These are phyloP conservation scores for Drosophila kepulauana DNA, from an alignment of 1,140 invertebrate genomes.

Conservation along the genomic window DNA sequence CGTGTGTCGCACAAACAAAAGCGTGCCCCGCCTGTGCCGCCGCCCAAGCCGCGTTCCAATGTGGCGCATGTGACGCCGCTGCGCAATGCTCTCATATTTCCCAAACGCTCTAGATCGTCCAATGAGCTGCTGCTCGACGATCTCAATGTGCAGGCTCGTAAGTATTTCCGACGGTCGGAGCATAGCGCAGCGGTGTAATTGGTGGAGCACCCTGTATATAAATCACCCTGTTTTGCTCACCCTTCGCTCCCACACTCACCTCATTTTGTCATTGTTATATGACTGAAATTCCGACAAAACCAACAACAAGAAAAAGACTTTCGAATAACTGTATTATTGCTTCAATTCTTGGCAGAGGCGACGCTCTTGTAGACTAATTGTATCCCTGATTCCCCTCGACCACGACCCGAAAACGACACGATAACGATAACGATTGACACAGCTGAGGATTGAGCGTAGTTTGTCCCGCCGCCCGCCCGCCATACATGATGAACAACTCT, in stretches of 20 bases:
- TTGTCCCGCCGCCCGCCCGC: constrained; percentile 65
- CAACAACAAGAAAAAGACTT: neutral
- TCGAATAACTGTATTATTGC: constrained; percentile 32
- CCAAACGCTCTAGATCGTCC: constrained; percentile 76
- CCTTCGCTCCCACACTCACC: constrained; percentile 1
- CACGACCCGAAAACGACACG: constrained; percentile 25
- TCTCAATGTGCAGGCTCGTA: constrained; percentile 71
- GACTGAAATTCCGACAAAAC: constrained; percentile 1
- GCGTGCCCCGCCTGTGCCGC: constrained; percentile 59
- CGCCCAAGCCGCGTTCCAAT: constrained; percentile 67
- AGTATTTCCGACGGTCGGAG: constrained; percentile 70
- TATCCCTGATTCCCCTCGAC: constrained; percentile 32
- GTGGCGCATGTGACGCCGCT: constrained; percentile 69
- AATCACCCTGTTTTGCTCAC: constrained; percentile 29
- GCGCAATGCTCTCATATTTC: constrained; percentile 71
- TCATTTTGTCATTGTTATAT: constrained; percentile 10
- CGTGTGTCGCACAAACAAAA: constrained; percentile 70
- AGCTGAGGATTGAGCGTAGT: constrained; percentile 47
- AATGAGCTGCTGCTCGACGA: constrained; percentile 78
- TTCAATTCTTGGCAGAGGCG: constrained; percentile 67
- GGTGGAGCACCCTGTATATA: constrained; percentile 2
- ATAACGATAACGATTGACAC: constrained; percentile 20
- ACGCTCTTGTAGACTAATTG: constrained; percentile 70
- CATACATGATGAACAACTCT: constrained; percentile 41
- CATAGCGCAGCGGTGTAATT: constrained; percentile 67